Evolutionary conservation across 2,797 vertebrate species (phyloP), one percentile per base, ranked within the genome.

Genomic region (Enoplosus armatus): DNA sequence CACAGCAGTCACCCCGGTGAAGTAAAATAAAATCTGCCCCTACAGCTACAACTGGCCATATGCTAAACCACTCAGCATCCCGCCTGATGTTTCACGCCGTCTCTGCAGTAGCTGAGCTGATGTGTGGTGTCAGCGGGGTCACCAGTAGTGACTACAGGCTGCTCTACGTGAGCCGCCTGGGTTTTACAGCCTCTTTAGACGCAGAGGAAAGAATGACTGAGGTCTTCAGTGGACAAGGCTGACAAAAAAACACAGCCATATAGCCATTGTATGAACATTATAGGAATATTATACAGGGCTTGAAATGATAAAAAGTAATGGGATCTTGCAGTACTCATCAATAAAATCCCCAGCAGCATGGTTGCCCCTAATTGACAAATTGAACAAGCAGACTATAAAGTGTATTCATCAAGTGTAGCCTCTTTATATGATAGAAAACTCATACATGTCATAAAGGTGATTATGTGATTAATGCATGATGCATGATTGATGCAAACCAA

Each of bases 11-110:
- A 58, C 22, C 51, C 7, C 20, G 7, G 63, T 63, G 10, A 77
- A 87, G 60, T 76, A 69, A 73, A 83, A 78, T 74, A 61, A 77
- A 92, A 85, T 47, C 47, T 83, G 60, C 81, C 72, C 72, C 67
- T 51, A 12, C 35, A 63, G 75, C 33, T 56, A 84, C 75, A 80
- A 33, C 59, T 22, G 70, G 51, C 72, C 86, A 90, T 85, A 60
- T 87, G 91, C 35, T 85, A 41, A 86, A 61, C 74, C 33, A 43
- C 56, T 87, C 70, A 82, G 76, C 55, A 4, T 65, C 39, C 48
- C 14, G 37, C 45, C 61, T 33, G 71, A 61, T 58, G 68, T 78
- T 81, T 79, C 47, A 41, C 37, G 35, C 51, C 33, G 51, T 65
- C 58, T 58, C 63, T 75, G 37, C 70, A 60, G 72, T 8, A 50